Conservation (phyloP, 2,797 vertebrate genomes). For the Phataginus tricuspis region DNA sequence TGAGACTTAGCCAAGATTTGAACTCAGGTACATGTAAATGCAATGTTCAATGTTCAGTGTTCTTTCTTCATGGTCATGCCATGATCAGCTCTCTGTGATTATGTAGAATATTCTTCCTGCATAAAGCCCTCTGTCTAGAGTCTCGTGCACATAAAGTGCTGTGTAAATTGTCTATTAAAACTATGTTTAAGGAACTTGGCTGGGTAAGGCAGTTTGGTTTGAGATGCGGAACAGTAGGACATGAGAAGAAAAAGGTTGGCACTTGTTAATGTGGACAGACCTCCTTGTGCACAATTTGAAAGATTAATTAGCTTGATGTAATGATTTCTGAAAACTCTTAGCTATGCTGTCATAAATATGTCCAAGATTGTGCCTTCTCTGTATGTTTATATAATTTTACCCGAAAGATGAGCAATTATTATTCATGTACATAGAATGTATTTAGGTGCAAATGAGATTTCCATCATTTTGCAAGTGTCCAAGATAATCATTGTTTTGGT, state of each 20-base stretch:
- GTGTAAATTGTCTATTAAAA: not conserved
- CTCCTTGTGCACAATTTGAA: not conserved
- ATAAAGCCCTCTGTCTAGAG: not conserved
- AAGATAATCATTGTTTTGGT: conserved; percentile 58
- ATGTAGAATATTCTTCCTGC: not conserved
- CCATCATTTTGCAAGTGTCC: conserved; percentile 33
- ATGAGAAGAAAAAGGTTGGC: not conserved
- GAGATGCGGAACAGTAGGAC: not conserved
- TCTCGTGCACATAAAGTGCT: not conserved
- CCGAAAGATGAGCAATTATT: conserved; percentile 35
- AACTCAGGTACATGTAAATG: not conserved
- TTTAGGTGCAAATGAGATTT: conserved; percentile 55
- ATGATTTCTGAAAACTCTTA: conserved; percentile 62
- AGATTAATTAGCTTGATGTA: conserved; percentile 59
- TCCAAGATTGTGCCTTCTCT: not conserved
- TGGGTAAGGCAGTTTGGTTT: not conserved
- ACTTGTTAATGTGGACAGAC: not conserved
- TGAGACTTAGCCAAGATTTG: not conserved
- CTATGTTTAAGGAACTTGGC: not conserved
- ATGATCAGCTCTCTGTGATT: not conserved
- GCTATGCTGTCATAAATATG: conserved; percentile 21
- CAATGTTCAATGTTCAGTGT: not conserved
- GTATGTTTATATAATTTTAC: conserved; percentile 46
- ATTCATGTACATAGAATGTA: conserved; percentile 28
- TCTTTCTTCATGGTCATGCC: not conserved